Conservation (phyloP, 2,797 vertebrate species). For the Oryzias sinensis region DNA sequence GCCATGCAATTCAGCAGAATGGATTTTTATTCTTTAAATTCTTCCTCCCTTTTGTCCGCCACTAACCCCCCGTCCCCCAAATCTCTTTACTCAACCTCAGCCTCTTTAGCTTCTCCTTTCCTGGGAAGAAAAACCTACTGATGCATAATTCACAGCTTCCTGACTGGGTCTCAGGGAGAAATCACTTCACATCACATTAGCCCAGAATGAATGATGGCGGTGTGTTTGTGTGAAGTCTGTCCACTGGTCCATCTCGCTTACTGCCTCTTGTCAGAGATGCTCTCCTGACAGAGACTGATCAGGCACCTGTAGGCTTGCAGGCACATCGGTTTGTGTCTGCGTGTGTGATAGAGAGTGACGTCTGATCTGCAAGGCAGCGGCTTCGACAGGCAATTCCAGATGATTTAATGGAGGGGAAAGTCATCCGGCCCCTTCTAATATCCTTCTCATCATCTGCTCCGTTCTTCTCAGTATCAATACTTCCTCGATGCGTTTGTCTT, state of each 20-base stretch:
- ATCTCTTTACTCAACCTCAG: conserved; percentile 5
- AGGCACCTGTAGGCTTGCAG: conserved; percentile 12
- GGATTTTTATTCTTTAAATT: conserved; percentile 12
- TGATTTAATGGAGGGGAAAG: conserved; percentile 28
- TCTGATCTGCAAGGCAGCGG: conserved; percentile 31
- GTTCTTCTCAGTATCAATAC: conserved; percentile 12
- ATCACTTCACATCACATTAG: conserved; percentile 65
- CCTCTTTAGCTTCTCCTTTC: conserved; percentile 42
- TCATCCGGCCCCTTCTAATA: conserved; percentile 23
- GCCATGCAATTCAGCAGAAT: conserved; percentile 52
- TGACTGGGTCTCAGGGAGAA: conserved; percentile 55
- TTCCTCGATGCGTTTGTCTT: not conserved
- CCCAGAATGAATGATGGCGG: conserved; percentile 49
- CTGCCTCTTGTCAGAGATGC: conserved; percentile 16
- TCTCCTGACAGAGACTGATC: conserved; percentile 21
- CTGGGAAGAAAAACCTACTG: conserved; percentile 44
- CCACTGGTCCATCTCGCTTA: conserved; percentile 28
- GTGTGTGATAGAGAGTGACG: conserved; percentile 6
- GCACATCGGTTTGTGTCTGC: not conserved
- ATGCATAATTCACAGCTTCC: conserved; percentile 73
- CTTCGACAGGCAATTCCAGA: conserved; percentile 40
- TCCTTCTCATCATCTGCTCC: conserved; percentile 15
- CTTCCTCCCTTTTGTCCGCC: not conserved
- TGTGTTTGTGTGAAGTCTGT: conserved; percentile 15
- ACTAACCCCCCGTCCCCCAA: not conserved